Evolutionary conservation across 2,888 invertebrate genomes (phyloP).

Genomic region (Agrypnus murinus): DNA sequence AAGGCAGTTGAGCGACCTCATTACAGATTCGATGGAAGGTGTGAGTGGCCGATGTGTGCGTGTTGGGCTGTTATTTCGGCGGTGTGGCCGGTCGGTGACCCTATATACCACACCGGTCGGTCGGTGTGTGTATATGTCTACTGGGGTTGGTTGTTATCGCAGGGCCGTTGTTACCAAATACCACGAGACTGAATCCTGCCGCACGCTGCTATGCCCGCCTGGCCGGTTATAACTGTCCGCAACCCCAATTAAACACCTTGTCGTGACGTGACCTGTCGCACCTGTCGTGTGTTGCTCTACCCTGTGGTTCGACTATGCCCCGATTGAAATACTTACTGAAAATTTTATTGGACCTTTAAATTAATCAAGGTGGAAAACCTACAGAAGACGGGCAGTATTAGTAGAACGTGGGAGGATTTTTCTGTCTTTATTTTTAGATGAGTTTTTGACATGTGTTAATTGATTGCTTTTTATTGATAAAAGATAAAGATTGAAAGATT

Average conservation of each 20-base stretch:
- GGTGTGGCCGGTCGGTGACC: conserved; percentile 68
- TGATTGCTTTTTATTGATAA: too few species aligned
- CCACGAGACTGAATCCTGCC: conserved; percentile 32
- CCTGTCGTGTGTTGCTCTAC: background rate
- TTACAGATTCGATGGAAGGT: conserved; percentile 60
- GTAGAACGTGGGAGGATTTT: too few species aligned
- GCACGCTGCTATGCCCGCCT: conserved; percentile 3
- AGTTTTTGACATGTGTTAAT: too few species aligned
- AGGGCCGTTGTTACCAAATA: conserved; percentile 35
- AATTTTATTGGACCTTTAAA: too few species aligned
- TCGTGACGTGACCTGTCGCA: conserved; percentile 19
- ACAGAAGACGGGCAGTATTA: too few species aligned
- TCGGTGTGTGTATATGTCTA: too few species aligned
- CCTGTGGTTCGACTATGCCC: too few species aligned
- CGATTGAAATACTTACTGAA: too few species aligned
- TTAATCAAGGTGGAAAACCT: too few species aligned
- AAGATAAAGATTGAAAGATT: too few species aligned
- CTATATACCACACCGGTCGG: too few species aligned
- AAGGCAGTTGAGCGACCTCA: conserved; percentile 55
- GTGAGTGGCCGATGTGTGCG: conserved; percentile 58
- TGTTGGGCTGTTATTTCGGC: conserved; percentile 65
- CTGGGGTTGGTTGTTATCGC: conserved; percentile 48
- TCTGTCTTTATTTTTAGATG: too few species aligned
- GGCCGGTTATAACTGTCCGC: conserved; percentile 15
- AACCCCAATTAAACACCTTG: conserved; percentile 6